A percentile compares a stretch with the other conserved stretches of the same genome.
phyloP scores from a whole-genome alignment of 53 echinoderm and acorn worm genomes.

The Hippasteria phrygiana region DNA sequence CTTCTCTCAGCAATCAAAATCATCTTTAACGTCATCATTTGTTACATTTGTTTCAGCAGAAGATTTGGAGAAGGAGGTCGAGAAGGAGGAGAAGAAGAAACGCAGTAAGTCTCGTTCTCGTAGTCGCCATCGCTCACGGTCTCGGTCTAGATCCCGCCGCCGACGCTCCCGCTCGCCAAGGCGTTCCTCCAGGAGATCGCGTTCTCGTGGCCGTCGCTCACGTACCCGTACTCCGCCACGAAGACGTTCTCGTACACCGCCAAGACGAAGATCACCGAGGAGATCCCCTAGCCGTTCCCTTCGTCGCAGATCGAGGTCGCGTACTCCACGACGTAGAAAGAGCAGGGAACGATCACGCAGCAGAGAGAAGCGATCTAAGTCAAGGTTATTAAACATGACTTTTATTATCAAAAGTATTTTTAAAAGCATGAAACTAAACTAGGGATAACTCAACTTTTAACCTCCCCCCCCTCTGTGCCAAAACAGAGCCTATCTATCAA shows the following conservation, averaged over 20 bases:
- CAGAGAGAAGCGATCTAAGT: slow-evolving; percentile 79
- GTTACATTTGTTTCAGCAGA: slow-evolving; percentile 1
- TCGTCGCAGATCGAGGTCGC: slow-evolving; percentile 73
- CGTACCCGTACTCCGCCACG: slow-evolving; percentile 83
- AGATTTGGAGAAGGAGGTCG: slow-evolving; percentile 66
- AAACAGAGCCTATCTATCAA: too few relatives aligned
- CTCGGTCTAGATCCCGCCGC: slow-evolving; percentile 79
- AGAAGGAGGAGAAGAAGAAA: slow-evolving; percentile 84
- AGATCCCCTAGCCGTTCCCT: slow-evolving; percentile 76
- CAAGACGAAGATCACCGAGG: slow-evolving; percentile 73
- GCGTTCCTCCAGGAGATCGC: slow-evolving; percentile 61
- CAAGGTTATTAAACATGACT: too few relatives aligned
- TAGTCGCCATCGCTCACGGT: slow-evolving; percentile 63
- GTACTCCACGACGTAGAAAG: slow-evolving; percentile 76
- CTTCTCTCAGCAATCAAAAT: too few relatives aligned
- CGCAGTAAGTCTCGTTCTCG: slow-evolving; percentile 76
- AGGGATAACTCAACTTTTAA: too few relatives aligned
- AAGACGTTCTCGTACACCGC: slow-evolving; percentile 77
- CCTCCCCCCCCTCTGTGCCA: too few relatives aligned
- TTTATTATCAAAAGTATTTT: too few relatives aligned
- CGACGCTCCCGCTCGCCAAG: slow-evolving; percentile 70
- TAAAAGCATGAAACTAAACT: too few relatives aligned
- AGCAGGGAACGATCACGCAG: slow-evolving; percentile 80
- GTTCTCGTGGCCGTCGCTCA: slow-evolving; percentile 70
- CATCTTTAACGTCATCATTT: background rate